Evolutionary conservation across 1,140 invertebrate genomes (phyloP), one percentile per base, ranked within the genome.

Genomic region (Chionoecetes opilio): DNA sequence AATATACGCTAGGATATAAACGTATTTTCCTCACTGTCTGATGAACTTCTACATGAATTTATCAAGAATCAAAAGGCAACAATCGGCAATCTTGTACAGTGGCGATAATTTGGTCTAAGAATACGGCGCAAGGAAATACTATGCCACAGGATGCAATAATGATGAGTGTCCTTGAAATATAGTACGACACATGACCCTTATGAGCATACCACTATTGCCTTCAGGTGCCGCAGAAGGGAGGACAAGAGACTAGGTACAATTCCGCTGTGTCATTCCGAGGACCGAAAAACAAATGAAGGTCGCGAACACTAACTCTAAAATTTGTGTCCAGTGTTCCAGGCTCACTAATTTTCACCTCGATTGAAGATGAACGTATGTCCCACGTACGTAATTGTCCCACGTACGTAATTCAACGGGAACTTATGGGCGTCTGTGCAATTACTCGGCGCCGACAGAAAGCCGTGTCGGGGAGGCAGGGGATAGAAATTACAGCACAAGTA

Each of bases 221-320:
- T 26, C 63, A 75, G 63, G 8, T 75, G 26, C 9, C 0, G 21
- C n/a, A n/a, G 0, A 87, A 14, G 26, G 46, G 88, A 14, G 32
- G 92, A 86, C 92, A 93, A 53, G 92, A 29, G 32, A 32, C 38
- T 8, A 21, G 82, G 31, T 85, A 93, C 38, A 87, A 93, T 85
- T n/a, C 82, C 87, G 92, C 92, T 31, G n/a, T 87, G 92, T 93
- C 92, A 93, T 53, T 93, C 53, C 53, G 82, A 93, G 37, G 84
- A 31, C 84, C 84, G 92, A 93, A 93, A 93, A 93, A 93, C 92
- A 93, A 93, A 93, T 87, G 92, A 31, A 41, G 82, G 41, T 93
- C 92, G 86, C 46, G 84, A 84, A 93, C 84, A 93, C 46, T 93
- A 86, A 93, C 2, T 85, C 38, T 46, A 1, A 31, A 93, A 38